phyloP scores from a whole-genome alignment of 2,113 vertebrate species.

The Saguinus midas region DNA sequence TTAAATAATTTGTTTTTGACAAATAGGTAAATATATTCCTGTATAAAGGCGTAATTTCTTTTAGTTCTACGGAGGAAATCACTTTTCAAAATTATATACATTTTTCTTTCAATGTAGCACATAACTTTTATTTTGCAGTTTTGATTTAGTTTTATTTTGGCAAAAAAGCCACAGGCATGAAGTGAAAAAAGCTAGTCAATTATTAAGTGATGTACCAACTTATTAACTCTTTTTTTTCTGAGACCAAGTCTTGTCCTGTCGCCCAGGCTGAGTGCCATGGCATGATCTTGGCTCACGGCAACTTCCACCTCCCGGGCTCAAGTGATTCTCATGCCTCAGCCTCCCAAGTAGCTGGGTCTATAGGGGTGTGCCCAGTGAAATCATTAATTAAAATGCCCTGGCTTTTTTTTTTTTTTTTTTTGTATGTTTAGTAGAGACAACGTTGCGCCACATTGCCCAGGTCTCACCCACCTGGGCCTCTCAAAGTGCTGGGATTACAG shows the following conservation, averaged over 20 bases:
- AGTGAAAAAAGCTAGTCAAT: constrained; percentile 54
- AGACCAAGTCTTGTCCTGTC: too few relatives aligned
- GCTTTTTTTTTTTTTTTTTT: too few relatives aligned
- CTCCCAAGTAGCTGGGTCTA: too few relatives aligned
- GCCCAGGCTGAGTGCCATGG: too few relatives aligned
- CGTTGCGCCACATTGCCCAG: too few relatives aligned
- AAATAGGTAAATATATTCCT: neutral
- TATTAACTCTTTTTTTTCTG: neutral
- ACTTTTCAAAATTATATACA: constrained; percentile 57
- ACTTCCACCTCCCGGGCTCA: too few relatives aligned
- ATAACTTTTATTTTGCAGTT: constrained; percentile 24
- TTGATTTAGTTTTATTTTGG: constrained; percentile 57
- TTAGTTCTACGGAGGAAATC: neutral
- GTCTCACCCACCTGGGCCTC: too few relatives aligned
- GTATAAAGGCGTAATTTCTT: neutral
- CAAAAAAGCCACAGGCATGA: constrained; percentile 53
- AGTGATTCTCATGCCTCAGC: too few relatives aligned
- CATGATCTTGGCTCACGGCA: too few relatives aligned
- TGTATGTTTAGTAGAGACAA: too few relatives aligned
- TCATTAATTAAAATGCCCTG: too few relatives aligned
- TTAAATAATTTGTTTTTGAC: constrained; percentile 36
- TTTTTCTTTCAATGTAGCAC: constrained; percentile 41
- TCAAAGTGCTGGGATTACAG: neutral
- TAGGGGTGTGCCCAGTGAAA: too few relatives aligned
- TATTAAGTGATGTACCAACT: constrained; percentile 46